Evolutionary conservation across 2,797 vertebrate species (phyloP), one percentile per base, ranked within the genome.

Genomic region (Cichlasoma orientale): DNA sequence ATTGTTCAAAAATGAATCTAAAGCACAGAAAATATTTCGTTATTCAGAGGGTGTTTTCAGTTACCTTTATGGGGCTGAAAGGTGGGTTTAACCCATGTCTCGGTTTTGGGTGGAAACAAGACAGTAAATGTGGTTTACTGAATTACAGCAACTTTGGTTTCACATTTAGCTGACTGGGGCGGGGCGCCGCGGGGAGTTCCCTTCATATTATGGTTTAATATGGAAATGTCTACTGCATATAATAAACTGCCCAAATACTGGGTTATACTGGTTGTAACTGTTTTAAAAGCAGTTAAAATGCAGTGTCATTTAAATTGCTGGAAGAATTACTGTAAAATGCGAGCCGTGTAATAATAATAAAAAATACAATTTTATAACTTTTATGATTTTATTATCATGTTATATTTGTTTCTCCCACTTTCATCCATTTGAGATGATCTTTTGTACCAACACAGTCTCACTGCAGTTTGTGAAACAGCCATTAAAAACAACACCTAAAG

Each of bases 81-180:
- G 23, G 69, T 74, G 86, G 86, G 86, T 82, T 87, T 4, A 87
- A 87, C 80, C 71, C 25, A 31, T 41, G 70, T 85, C 55, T 79
- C 50, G 59, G 89, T 90, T 89, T 92, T 87, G 83, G 88, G 86
- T 87, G 91, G 87, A 80, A 82, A 53, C 61, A 53, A 52, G 38
- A 80, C 66, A 47, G 63, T 58, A 14, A 50, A 78, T 81, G 81
- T 90, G 82, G 89, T 89, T 90, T 29, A 79, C 75, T 66, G 70
- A 59, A 31, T 57, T 78, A 82, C 85, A 86, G 82, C 72, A 38
- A 16, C n/a, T 79, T 56, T 83, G 58, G 88, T 93, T 93, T 93
- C 91, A 88, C 76, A 70, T 82, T 83, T 70, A 85, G 75, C 33
- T 78, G 58, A 36, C n/a, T 23, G 23, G 88, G 89, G 86, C 1